These are phyloP conservation scores for Phasia obesa DNA, from an alignment of 2,888 invertebrate species.

Conservation along the genomic window DNA sequence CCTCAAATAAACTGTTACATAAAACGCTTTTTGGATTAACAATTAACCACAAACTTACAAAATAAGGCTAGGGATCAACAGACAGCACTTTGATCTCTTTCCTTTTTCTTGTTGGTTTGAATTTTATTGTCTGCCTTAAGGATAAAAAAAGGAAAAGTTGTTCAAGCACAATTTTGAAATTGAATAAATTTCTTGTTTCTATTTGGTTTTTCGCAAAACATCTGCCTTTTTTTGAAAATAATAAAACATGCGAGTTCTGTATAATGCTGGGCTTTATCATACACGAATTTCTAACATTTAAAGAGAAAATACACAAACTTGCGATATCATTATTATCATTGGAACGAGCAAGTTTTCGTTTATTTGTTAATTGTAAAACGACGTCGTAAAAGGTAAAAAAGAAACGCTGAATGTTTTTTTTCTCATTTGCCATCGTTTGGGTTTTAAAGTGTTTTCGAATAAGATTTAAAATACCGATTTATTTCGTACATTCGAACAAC, in stretches of 20 bases:
- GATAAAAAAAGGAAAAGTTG: slow-evolving; percentile 32
- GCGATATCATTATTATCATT: slow-evolving; percentile 9
- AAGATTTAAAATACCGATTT: slow-evolving; percentile 7
- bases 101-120: not conserved
- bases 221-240: slow-evolving; percentile 37
- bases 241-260: not conserved
- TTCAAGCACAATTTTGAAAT: slow-evolving; percentile 11
- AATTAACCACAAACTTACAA: slow-evolving; percentile 26
- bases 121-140: slow-evolving; percentile 8
- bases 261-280: not conserved
- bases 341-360: not conserved
- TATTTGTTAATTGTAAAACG: no score
- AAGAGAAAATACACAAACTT: slow-evolving; percentile 1
- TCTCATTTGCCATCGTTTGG: not conserved
- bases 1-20: not conserved
- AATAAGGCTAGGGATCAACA: slow-evolving; percentile 3
- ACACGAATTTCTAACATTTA: slow-evolving; percentile 1
- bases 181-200: slow-evolving; percentile 1
- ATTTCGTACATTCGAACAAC: not conserved
- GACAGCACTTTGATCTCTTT: slow-evolving; percentile 14
- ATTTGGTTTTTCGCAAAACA: slow-evolving; percentile 24
- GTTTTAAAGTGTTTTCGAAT: slow-evolving; percentile 16
- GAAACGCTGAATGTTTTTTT: not conserved
- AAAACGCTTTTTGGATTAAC: not conserved
- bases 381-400: no score